Conservation (phyloP, 2,888 invertebrate genomes). For the Charanyca ferruginea region DNA sequence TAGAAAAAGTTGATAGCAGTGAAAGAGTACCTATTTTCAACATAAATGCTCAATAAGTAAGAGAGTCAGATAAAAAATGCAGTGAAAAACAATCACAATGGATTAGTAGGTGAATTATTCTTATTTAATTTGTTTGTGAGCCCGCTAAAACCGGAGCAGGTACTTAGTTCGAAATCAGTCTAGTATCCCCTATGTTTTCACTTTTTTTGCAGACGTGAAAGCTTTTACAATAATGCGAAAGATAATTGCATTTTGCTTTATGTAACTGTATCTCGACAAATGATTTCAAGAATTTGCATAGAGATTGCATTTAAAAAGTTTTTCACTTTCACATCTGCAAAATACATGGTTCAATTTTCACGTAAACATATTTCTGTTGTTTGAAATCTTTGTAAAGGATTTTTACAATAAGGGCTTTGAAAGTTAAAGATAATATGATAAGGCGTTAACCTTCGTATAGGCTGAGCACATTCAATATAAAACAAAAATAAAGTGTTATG, state of each 20-base stretch:
- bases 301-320: conserved; percentile 10
- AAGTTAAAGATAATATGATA: conserved; percentile 43
- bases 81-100: conserved; percentile 17
- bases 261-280: conserved; percentile 32
- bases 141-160: conserved; percentile 35
- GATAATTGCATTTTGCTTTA: conserved; percentile 56
- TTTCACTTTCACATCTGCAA: conserved; percentile 15
- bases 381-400: conserved; percentile 34
- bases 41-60: conserved; percentile 30
- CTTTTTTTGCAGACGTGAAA: conserved; percentile 52
- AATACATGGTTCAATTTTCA: conserved; percentile 32
- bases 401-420: conserved; percentile 36
- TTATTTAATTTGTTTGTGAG: conserved; percentile 47
- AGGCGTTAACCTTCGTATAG: conserved; percentile 39
- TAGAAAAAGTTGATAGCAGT: not conserved
- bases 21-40: conserved; percentile 6
- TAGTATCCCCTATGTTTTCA: conserved; percentile 44
- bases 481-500: conserved; percentile 29
- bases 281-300: conserved; percentile 37
- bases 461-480: conserved; percentile 31
- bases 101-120: conserved; percentile 39
- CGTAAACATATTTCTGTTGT: conserved; percentile 30
- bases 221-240: conserved; percentile 60
- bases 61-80: conserved; percentile 18
- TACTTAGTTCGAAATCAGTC: conserved; percentile 48